Evolutionary conservation across 2,113 vertebrate genomes (phyloP).

Genomic region (Nycticorax nycticorax): DNA sequence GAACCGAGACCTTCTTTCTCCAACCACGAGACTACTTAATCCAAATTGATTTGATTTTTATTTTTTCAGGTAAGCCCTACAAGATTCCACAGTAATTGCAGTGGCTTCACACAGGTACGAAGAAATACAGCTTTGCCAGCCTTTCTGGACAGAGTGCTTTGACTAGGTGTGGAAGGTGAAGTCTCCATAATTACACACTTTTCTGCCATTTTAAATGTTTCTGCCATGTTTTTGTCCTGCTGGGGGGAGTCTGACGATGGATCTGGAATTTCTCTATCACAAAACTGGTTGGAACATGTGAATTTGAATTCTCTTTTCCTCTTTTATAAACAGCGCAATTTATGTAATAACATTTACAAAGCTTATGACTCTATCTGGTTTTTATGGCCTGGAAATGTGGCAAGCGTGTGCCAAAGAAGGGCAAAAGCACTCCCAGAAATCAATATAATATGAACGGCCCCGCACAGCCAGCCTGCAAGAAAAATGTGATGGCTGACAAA

Average conservation of each 20-base stretch:
- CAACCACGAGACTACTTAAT: neutral
- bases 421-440: constrained; percentile 4
- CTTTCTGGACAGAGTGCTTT: neutral
- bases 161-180: neutral
- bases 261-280: neutral
- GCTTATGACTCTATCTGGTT: neutral
- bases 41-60: neutral
- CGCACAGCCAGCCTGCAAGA: neutral
- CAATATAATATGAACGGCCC: neutral
- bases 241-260: neutral
- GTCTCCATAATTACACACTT: neutral
- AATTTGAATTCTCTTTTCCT: neutral
- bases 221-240: neutral
- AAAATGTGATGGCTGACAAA: constrained; percentile 14
- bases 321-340: neutral
- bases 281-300: neutral
- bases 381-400: neutral
- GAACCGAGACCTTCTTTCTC: neutral
- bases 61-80: neutral
- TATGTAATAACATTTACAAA: neutral
- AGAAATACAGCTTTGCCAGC: neutral
- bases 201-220: neutral
- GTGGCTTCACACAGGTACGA: neutral
- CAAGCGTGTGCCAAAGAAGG: neutral
- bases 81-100: neutral